A percentile compares a stretch with the other conserved stretches of the same genome.
Evolutionary conservation across 2,797 vertebrate genomes (phyloP).

Genomic region (Pseudochaenichthys georgianus): DNA sequence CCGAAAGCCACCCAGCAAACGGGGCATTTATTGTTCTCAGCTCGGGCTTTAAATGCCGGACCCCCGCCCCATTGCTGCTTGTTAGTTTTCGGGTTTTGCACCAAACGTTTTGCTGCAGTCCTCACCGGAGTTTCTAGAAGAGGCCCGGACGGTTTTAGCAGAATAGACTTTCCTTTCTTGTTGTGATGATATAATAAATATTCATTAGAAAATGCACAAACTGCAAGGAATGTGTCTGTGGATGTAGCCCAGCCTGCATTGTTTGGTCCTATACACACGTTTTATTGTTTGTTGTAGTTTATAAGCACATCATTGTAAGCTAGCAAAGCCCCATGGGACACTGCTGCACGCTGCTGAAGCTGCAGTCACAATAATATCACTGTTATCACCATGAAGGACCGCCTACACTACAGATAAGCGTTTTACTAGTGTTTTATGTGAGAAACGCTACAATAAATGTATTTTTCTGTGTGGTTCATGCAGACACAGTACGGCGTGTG

Average conservation of each 20-base stretch:
- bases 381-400: slow-evolving; percentile 31
- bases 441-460: background rate
- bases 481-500: background rate
- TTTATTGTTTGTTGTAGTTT: slow-evolving; percentile 27
- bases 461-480: slow-evolving; percentile 8
- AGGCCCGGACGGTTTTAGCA: slow-evolving; percentile 49
- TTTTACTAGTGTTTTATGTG: background rate
- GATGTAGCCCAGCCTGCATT: background rate
- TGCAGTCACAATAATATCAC: slow-evolving; percentile 29
- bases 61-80: slow-evolving; percentile 32
- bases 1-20: slow-evolving; percentile 28
- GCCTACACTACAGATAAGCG: background rate
- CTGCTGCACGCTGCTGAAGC: slow-evolving; percentile 41
- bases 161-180: slow-evolving; percentile 29
- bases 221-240: background rate
- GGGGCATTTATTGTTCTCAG: slow-evolving; percentile 72
- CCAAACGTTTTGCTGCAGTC: slow-evolving; percentile 57
- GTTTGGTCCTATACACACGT: background rate
- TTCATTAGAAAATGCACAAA: slow-evolving; percentile 6
- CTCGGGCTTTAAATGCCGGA: slow-evolving; percentile 28
- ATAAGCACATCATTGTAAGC: slow-evolving; percentile 38
- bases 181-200: slow-evolving; percentile 4
- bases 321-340: slow-evolving; percentile 30
- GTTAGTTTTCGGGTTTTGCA: slow-evolving; percentile 8
- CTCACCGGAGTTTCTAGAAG: slow-evolving; percentile 21